These are phyloP conservation scores for Falco naumanni DNA, from an alignment of 2,797 vertebrate genomes.

Conservation along the genomic window DNA sequence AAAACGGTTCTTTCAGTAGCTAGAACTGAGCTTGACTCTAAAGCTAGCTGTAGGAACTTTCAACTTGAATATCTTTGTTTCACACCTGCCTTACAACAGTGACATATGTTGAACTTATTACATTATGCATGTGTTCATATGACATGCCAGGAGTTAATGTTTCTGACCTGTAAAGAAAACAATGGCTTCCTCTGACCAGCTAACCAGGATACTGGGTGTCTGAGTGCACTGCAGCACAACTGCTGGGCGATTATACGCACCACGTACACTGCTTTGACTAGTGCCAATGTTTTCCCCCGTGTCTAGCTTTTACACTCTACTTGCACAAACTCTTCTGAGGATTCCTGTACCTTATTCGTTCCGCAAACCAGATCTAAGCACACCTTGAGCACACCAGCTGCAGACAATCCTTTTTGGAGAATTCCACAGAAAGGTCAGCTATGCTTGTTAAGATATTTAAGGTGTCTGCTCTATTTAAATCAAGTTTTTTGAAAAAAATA, in stretches of 20 bases:
- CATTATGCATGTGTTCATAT: not conserved
- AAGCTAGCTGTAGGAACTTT: not conserved
- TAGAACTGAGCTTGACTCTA: not conserved
- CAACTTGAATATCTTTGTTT: not conserved
- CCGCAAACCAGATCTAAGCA: not conserved
- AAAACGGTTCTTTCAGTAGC: slow-evolving; percentile 18
- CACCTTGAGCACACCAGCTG: slow-evolving; percentile 36
- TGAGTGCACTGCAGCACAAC: not conserved
- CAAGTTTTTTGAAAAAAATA: slow-evolving; percentile 25
- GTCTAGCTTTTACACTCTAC: slow-evolving; percentile 15
- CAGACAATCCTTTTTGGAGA: slow-evolving; percentile 21
- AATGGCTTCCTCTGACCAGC: slow-evolving; percentile 35
- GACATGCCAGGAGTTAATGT: slow-evolving; percentile 12
- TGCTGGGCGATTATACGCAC: slow-evolving; percentile 23
- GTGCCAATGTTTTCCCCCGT: not conserved
- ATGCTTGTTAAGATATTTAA: slow-evolving; percentile 74
- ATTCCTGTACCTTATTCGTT: not conserved
- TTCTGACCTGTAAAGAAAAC: slow-evolving; percentile 52
- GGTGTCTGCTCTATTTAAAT: slow-evolving; percentile 76
- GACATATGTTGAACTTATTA: slow-evolving; percentile 32
- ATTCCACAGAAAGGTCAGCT: slow-evolving; percentile 64
- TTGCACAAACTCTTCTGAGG: slow-evolving; percentile 14
- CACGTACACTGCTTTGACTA: not conserved
- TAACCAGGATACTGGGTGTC: not conserved
- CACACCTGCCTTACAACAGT: slow-evolving; percentile 11